These are phyloP conservation scores for Pterois miles DNA, from an alignment of 2,797 vertebrate species.

Conservation along the genomic window DNA sequence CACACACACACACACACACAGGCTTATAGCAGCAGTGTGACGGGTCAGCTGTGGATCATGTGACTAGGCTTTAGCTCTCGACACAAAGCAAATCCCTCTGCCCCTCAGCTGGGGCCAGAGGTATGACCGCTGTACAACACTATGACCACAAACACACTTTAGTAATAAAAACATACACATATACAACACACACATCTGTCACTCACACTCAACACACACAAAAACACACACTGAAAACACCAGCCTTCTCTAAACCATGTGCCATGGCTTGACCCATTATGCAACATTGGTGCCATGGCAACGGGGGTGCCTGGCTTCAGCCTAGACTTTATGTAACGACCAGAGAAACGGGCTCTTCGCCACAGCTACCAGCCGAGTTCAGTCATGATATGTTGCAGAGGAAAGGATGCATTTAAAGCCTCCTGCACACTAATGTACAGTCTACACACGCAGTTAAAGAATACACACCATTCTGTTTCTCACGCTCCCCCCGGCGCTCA, in stretches of 20 bases:
- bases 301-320: conserved; percentile 63
- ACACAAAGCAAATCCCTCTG: conserved; percentile 61
- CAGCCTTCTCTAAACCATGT: conserved; percentile 38
- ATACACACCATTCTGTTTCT: conserved; percentile 91
- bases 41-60: conserved; percentile 65
- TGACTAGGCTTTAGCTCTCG: conserved; percentile 64
- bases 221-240: conserved; percentile 19
- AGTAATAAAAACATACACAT: conserved; percentile 12
- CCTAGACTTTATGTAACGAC: conserved; percentile 75
- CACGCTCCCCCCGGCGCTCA: conserved; percentile 90
- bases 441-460: background rate
- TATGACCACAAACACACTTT: conserved; percentile 24
- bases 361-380: conserved; percentile 61
- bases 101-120: conserved; percentile 26
- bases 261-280: conserved; percentile 58
- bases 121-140: conserved; percentile 30
- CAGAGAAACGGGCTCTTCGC: conserved; percentile 49
- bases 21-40: conserved; percentile 46
- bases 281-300: conserved; percentile 69
- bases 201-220: background rate
- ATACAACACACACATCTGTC: background rate
- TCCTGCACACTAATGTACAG: background rate
- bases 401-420: conserved; percentile 2
- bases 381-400: conserved; percentile 45
- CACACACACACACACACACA: background rate